phyloP scores from a whole-genome alignment of 1,140 invertebrate genomes.

The Drosophila neocordata region DNA sequence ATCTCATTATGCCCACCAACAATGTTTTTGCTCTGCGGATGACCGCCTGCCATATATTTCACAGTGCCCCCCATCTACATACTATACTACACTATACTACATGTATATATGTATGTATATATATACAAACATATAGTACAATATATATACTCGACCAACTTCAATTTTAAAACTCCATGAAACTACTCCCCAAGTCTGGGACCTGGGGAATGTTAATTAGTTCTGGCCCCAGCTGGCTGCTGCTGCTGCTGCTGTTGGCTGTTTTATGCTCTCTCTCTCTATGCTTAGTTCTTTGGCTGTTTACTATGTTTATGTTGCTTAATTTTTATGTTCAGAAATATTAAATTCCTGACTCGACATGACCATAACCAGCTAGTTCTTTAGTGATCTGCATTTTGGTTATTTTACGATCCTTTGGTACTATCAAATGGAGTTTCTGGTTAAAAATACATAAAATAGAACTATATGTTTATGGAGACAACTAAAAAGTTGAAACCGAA shows the following conservation, averaged over 20 bases:
- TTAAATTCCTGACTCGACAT: conserved; percentile 40
- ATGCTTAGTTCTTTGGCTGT: conserved; percentile 2
- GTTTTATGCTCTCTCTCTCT: conserved; percentile 28
- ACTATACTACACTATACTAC: not conserved
- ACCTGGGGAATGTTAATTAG: conserved; percentile 38
- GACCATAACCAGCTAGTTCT: conserved; percentile 3
- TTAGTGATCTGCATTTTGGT: not conserved
- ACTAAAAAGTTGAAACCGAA: conserved; percentile 12
- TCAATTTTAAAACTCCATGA: conserved; percentile 12
- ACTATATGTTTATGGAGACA: not conserved
- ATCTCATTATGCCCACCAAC: not conserved
- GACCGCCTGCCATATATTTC: conserved; percentile 17
- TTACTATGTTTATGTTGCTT: conserved; percentile 40
- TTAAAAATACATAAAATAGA: conserved; percentile 29
- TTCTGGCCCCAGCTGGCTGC: conserved; percentile 17
- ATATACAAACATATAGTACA: too few relatives aligned
- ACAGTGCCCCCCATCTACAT: conserved; percentile 3
- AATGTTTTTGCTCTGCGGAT: not conserved
- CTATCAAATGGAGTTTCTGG: conserved; percentile 18
- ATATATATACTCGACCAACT: not conserved
- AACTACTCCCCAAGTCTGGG: not conserved
- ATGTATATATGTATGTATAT: not conserved
- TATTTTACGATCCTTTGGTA: conserved; percentile 12
- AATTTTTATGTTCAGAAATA: conserved; percentile 37
- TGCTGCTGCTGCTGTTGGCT: conserved; percentile 12